Evolutionary conservation across 2,113 vertebrate species (phyloP).

Genomic region (Spermophilus dauricus): DNA sequence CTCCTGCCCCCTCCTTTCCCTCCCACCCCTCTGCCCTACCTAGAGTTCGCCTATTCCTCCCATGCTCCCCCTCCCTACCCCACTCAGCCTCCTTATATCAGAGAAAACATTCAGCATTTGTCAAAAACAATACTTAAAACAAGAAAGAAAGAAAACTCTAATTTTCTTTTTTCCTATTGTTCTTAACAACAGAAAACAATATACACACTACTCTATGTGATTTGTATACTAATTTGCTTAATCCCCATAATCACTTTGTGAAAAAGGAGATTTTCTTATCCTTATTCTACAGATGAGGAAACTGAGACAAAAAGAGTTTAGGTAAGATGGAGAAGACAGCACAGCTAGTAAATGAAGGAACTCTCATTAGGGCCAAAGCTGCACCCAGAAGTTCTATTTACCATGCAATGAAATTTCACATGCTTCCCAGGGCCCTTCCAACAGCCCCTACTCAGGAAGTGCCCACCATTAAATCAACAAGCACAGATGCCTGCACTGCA

Average conservation of each 20-base stretch:
- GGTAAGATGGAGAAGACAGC: not conserved
- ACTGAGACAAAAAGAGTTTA: not conserved
- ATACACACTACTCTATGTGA: not conserved
- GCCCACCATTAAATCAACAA: not conserved
- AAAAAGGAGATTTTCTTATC: slow-evolving; percentile 5
- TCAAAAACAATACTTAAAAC: not conserved
- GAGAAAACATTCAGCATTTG: too few relatives aligned
- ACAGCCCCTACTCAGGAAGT: not conserved
- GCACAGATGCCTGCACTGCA: not conserved
- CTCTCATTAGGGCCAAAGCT: not conserved
- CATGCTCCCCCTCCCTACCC: too few relatives aligned
- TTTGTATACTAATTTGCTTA: not conserved
- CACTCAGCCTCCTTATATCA: too few relatives aligned
- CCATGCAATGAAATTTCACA: not conserved
- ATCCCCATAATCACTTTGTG: not conserved
- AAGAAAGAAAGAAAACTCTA: too few relatives aligned
- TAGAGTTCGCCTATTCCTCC: too few relatives aligned
- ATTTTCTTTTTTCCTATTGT: not conserved
- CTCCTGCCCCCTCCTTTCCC: too few relatives aligned
- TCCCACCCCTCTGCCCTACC: too few relatives aligned
- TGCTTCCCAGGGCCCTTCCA: not conserved
- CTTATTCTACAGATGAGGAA: not conserved
- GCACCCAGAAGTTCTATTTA: not conserved
- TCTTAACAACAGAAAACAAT: not conserved
- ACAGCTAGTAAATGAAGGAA: not conserved